phyloP scores from a whole-genome alignment of 2,888 invertebrate genomes.

The Catocala fraxini region DNA sequence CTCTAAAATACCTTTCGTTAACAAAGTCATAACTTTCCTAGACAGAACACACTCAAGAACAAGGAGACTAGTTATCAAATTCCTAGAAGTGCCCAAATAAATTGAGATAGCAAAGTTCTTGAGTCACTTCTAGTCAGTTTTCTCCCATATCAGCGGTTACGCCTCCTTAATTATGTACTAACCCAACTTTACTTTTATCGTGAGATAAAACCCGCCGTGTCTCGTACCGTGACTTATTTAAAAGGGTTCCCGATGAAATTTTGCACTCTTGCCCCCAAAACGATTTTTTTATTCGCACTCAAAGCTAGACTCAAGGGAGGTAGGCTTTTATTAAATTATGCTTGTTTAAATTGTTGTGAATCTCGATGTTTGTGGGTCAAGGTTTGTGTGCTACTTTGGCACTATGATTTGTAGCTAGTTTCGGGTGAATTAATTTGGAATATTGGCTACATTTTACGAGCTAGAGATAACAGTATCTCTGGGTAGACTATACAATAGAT shows the following conservation, averaged over 20 bases:
- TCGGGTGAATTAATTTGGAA: neutral
- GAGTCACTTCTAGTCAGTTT: constrained; percentile 39
- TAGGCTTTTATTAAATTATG: constrained; percentile 43
- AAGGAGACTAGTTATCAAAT: neutral
- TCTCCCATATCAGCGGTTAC: constrained; percentile 36
- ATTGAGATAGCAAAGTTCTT: constrained; percentile 29
- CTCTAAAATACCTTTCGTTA: neutral
- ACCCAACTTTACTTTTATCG: constrained; percentile 59
- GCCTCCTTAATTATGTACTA: constrained; percentile 59
- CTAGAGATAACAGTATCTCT: neutral
- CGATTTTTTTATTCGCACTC: constrained; percentile 31
- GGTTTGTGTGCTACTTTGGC: constrained; percentile 12
- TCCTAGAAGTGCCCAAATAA: constrained; percentile 13
- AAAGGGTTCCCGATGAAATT: constrained; percentile 51
- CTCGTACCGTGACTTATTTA: constrained; percentile 54
- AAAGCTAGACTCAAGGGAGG: constrained; percentile 32
- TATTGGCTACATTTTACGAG: neutral
- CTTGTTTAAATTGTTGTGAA: constrained; percentile 40
- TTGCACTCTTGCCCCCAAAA: constrained; percentile 33
- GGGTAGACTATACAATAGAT: too few relatives aligned
- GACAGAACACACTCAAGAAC: neutral
- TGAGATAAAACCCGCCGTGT: constrained; percentile 46
- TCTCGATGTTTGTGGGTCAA: constrained; percentile 17
- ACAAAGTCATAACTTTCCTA: neutral
- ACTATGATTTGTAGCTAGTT: neutral